phyloP scores from a whole-genome alignment of 2,797 vertebrate genomes.

The Numenius phaeopus region DNA sequence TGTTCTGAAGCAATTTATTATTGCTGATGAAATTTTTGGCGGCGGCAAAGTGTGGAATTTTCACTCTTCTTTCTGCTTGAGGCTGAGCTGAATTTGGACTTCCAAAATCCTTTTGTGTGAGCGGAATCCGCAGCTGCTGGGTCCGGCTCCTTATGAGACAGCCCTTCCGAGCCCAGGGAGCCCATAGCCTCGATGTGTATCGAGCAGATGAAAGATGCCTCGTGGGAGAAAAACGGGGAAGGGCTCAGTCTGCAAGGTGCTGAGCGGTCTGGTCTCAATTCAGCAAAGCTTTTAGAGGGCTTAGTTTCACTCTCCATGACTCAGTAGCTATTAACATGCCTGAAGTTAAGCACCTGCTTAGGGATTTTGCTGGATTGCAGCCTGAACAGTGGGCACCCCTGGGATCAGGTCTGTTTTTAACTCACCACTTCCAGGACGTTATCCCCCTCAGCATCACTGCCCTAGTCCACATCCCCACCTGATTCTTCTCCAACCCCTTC shows the following conservation, averaged over 20 bases:
- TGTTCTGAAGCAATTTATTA: neutral
- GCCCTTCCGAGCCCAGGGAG: neutral
- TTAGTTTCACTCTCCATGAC: neutral
- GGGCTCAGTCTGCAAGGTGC: neutral
- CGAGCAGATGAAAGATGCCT: neutral
- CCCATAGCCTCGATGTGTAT: fast-evolving
- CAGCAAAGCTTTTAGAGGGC: fast-evolving
- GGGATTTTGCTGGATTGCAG: neutral
- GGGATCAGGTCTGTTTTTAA: neutral
- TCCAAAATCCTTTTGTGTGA: neutral
- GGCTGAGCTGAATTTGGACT: neutral
- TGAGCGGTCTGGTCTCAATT: neutral
- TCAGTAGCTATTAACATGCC: neutral
- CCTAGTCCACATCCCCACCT: neutral
- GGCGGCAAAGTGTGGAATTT: neutral
- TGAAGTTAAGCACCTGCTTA: neutral
- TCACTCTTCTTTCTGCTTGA: neutral
- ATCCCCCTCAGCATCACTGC: neutral
- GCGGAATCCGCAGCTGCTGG: neutral
- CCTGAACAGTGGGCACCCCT: neutral
- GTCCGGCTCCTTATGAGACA: neutral
- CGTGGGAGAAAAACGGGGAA: fast-evolving
- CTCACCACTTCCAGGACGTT: neutral
- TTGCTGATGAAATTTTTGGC: neutral
- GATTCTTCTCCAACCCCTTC: neutral